Evolutionary conservation across 2,888 invertebrate species (phyloP).

Genomic region (Galerucella calmariensis): DNA sequence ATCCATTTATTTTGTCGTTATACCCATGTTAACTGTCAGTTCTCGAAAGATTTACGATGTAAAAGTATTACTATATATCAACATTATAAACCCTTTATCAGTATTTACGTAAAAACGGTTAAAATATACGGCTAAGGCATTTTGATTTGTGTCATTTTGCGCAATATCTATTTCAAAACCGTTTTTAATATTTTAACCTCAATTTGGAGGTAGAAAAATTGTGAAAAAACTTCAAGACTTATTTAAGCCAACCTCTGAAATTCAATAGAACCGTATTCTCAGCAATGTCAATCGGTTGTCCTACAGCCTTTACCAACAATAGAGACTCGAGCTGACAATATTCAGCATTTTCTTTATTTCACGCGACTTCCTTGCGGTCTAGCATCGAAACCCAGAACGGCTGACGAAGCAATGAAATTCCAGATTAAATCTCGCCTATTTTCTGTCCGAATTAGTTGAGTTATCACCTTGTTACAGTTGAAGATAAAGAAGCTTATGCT

Average conservation of each 20-base stretch:
- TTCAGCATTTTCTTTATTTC: constrained; percentile 10
- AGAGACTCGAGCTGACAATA: constrained; percentile 3
- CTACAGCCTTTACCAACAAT: constrained; percentile 10
- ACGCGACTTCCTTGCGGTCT: neutral
- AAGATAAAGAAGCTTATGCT: too few relatives aligned
- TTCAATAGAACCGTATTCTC: neutral
- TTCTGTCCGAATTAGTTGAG: too few relatives aligned
- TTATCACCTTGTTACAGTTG: too few relatives aligned
- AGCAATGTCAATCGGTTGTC: constrained; percentile 11
- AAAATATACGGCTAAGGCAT: neutral
- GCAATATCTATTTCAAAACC: neutral
- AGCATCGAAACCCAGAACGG: neutral
- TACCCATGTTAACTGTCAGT: neutral
- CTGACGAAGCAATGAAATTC: constrained; percentile 1
- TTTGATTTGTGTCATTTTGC: neutral
- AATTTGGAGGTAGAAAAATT: too few relatives aligned
- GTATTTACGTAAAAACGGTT: too few relatives aligned
- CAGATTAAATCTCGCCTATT: neutral
- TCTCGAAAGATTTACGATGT: neutral
- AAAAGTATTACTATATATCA: neutral
- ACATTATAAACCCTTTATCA: neutral
- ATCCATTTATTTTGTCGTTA: neutral
- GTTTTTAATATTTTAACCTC: too few relatives aligned
- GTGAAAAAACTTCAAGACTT: neutral
- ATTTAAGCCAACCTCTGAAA: neutral